Percentiles rank a stretch among this genome's conserved stretches.
These are phyloP conservation scores for Cottoperca gobio DNA, from an alignment of 2,797 vertebrate species.

Conservation along the genomic window DNA sequence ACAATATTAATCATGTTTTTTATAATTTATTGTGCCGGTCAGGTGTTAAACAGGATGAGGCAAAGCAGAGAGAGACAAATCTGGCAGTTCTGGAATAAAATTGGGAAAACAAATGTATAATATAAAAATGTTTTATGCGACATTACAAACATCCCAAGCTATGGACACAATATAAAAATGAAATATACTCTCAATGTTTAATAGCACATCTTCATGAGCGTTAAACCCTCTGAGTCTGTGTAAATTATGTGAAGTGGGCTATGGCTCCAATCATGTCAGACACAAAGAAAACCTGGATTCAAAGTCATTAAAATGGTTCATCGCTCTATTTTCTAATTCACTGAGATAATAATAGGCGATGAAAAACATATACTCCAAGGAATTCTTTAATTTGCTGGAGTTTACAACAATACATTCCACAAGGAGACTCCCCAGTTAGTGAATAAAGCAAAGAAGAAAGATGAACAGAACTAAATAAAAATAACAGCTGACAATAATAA, in stretches of 20 bases:
- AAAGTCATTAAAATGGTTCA: slow-evolving; percentile 81
- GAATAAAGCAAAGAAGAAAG: slow-evolving; percentile 57
- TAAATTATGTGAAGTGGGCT: slow-evolving; percentile 65
- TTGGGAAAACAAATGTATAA: background rate
- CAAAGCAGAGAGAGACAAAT: background rate
- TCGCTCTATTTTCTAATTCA: slow-evolving; percentile 82
- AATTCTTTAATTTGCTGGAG: slow-evolving; percentile 76
- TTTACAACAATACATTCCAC: slow-evolving; percentile 75
- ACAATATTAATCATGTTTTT: background rate
- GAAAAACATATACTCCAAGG: slow-evolving; percentile 80
- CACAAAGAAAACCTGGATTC: slow-evolving; percentile 72
- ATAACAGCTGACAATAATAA: slow-evolving; percentile 28
- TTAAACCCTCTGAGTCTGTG: slow-evolving; percentile 55
- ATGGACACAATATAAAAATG: background rate
- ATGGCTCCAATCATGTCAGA: slow-evolving; percentile 55
- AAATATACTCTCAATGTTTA: slow-evolving; percentile 49
- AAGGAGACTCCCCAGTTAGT: slow-evolving; percentile 52
- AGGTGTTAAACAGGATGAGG: slow-evolving; percentile 4
- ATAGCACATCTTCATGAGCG: slow-evolving; percentile 38
- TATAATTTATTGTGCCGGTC: background rate
- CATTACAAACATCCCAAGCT: slow-evolving; percentile 6
- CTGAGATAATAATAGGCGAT: slow-evolving; percentile 78
- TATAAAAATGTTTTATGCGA: slow-evolving; percentile 4
- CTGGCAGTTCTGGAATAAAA: slow-evolving; percentile 17
- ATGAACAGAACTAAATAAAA: slow-evolving; percentile 34